Percentiles rank a stretch among this genome's conserved stretches.
Conservation (phyloP, 1,140 invertebrate species). For the Drosophila guanche region DNA sequence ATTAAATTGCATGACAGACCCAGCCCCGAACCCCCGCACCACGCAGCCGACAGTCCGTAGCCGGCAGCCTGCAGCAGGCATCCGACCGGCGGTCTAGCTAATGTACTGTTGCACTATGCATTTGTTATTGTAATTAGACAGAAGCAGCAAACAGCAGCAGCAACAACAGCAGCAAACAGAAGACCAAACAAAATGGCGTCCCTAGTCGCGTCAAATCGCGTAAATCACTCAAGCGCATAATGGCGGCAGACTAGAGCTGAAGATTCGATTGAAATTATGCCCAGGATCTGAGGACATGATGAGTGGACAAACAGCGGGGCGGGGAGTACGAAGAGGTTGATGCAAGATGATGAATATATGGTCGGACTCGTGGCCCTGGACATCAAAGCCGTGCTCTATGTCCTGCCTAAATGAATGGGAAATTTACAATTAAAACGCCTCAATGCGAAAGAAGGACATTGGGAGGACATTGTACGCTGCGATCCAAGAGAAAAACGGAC, state of each 20-base stretch:
- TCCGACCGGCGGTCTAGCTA: background rate
- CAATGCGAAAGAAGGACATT: constrained; percentile 14
- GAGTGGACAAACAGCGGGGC: no score
- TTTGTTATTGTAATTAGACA: constrained; percentile 77
- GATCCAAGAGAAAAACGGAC: constrained; percentile 14
- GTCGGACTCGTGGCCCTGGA: background rate
- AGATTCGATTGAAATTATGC: no score
- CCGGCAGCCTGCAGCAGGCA: background rate
- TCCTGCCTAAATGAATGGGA: constrained; percentile 55
- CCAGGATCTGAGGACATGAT: no score
- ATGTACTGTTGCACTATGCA: constrained; percentile 40
- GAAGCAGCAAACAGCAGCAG: constrained; percentile 9
- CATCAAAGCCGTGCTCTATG: background rate
- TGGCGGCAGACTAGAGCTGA: constrained; percentile 21
- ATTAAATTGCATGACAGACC: constrained; percentile 75
- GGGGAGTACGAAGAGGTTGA: background rate
- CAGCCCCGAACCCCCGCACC: no score
- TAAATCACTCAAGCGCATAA: constrained; percentile 70
- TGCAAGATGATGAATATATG: constrained; percentile 9
- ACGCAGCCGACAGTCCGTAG: background rate
- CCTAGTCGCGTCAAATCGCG: constrained; percentile 30
- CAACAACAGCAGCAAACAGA: constrained; percentile 4
- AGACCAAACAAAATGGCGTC: constrained; percentile 68
- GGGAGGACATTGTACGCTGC: background rate
- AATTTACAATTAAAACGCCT: constrained; percentile 69